phyloP scores from a whole-genome alignment of 2,888 invertebrate species.

The Sphinx pinastri region DNA sequence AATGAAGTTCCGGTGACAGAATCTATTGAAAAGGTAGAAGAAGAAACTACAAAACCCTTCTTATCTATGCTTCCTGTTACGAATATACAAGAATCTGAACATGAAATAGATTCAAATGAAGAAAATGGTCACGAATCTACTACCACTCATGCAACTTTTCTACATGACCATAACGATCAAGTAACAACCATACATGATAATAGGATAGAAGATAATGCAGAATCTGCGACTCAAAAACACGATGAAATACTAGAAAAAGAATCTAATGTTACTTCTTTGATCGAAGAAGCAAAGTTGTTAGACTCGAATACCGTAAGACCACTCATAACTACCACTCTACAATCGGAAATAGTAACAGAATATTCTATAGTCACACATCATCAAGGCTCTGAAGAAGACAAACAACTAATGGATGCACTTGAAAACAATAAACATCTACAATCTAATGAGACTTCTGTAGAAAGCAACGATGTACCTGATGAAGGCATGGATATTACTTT shows the following conservation, averaged over 20 bases:
- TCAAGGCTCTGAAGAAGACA: slow-evolving; percentile 45
- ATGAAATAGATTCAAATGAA: slow-evolving; percentile 6
- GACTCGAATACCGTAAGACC: slow-evolving; percentile 29
- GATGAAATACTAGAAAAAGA: slow-evolving; percentile 29
- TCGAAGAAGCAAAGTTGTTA: slow-evolving; percentile 40
- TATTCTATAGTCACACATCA: slow-evolving; percentile 51
- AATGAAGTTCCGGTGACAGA: slow-evolving; percentile 33
- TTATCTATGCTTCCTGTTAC: slow-evolving; percentile 19
- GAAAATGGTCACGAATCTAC: slow-evolving; percentile 28
- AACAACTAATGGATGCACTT: slow-evolving; percentile 52
- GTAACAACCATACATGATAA: not conserved
- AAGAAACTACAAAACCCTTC: slow-evolving; percentile 36
- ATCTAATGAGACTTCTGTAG: slow-evolving; percentile 42
- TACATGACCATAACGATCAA: slow-evolving; percentile 12
- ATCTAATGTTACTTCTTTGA: slow-evolving; percentile 40
- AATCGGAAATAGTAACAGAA: slow-evolving; percentile 42
- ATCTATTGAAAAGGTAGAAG: slow-evolving; percentile 23
- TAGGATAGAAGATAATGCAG: slow-evolving; percentile 11
- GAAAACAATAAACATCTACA: slow-evolving; percentile 43
- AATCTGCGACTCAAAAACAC: slow-evolving; percentile 30
- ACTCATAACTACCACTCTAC: slow-evolving; percentile 39
- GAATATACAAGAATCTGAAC: slow-evolving; percentile 5
- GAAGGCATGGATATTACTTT: slow-evolving; percentile 66
- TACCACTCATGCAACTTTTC: not conserved
- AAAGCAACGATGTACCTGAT: slow-evolving; percentile 41